These are phyloP conservation scores for Cyprinodon diabolis DNA, from an alignment of 2,797 vertebrate species.

Conservation along the genomic window DNA sequence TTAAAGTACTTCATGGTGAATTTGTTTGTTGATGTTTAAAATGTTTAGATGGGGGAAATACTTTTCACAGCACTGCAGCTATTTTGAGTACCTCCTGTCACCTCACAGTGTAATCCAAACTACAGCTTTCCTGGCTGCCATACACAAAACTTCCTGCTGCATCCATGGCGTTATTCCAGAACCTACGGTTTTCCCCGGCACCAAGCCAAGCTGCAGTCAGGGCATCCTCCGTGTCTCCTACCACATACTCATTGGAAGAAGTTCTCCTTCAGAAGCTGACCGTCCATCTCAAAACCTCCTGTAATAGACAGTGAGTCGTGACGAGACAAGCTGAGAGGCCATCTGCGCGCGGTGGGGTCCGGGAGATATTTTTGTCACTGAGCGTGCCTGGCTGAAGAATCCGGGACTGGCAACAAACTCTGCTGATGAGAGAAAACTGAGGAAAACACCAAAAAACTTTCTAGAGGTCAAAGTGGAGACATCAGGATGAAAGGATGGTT, in stretches of 20 bases:
- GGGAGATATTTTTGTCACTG: slow-evolving; percentile 82
- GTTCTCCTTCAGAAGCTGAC: slow-evolving; percentile 78
- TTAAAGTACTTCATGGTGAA: background rate
- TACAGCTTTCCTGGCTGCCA: slow-evolving; percentile 62
- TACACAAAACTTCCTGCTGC: slow-evolving; percentile 56
- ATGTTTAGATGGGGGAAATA: background rate
- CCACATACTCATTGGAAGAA: slow-evolving; percentile 62
- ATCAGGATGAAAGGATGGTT: slow-evolving; percentile 47
- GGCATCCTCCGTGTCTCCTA: slow-evolving; percentile 64
- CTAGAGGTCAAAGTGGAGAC: slow-evolving; percentile 76
- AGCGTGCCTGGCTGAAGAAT: slow-evolving; percentile 69
- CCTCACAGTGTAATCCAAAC: slow-evolving; percentile 48
- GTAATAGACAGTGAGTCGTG: slow-evolving; percentile 83
- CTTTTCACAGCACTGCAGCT: slow-evolving; percentile 11
- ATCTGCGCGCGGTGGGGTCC: slow-evolving; percentile 82
- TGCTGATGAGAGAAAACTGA: slow-evolving; percentile 72
- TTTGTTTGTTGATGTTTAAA: background rate
- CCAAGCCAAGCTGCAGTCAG: slow-evolving; percentile 75
- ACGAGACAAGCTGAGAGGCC: slow-evolving; percentile 87
- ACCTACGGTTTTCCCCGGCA: slow-evolving; percentile 71
- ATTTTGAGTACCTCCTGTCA: slow-evolving; percentile 63
- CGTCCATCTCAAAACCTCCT: slow-evolving; percentile 82
- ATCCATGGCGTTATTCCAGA: slow-evolving; percentile 59
- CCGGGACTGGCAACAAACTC: slow-evolving; percentile 69
- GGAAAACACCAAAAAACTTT: slow-evolving; percentile 76